These are phyloP conservation scores for Orius laevigatus DNA, from an alignment of 1,140 invertebrate genomes.

Conservation along the genomic window DNA sequence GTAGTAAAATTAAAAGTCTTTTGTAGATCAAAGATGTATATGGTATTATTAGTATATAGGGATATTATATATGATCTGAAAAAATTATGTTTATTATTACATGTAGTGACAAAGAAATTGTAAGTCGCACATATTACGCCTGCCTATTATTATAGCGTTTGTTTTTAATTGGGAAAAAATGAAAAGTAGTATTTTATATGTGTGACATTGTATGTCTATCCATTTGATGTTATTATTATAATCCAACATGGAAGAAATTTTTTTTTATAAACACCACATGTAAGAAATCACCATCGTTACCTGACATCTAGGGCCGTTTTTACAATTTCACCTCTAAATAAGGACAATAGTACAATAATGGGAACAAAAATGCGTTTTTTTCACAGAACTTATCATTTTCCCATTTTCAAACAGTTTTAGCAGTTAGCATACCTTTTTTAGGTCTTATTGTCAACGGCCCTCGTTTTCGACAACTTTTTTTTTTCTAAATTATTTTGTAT, in stretches of 20 bases:
- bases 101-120: constrained; percentile 10
- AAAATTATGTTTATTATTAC: constrained; percentile 10
- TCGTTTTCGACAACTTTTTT: background rate
- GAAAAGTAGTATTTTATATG: constrained; percentile 14
- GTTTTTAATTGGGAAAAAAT: constrained; percentile 9
- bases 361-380: background rate
- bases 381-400: no score
- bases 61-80: constrained; percentile 7
- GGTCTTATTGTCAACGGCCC: no score
- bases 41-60: constrained; percentile 13
- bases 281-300: constrained; percentile 15
- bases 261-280: no score
- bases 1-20: constrained; percentile 7
- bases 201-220: constrained; percentile 14
- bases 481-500: constrained; percentile 17
- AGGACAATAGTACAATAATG: no score
- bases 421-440: background rate
- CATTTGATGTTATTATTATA: constrained; percentile 15
- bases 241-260: constrained; percentile 6
- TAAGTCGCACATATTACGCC: constrained; percentile 15
- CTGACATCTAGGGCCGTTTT: constrained; percentile 5
- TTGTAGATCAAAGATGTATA: no score
- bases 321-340: no score
- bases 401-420: background rate
- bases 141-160: constrained; percentile 10